Evolutionary conservation across 2,113 vertebrate genomes (phyloP).

Genomic region (Theropithecus gelada): DNA sequence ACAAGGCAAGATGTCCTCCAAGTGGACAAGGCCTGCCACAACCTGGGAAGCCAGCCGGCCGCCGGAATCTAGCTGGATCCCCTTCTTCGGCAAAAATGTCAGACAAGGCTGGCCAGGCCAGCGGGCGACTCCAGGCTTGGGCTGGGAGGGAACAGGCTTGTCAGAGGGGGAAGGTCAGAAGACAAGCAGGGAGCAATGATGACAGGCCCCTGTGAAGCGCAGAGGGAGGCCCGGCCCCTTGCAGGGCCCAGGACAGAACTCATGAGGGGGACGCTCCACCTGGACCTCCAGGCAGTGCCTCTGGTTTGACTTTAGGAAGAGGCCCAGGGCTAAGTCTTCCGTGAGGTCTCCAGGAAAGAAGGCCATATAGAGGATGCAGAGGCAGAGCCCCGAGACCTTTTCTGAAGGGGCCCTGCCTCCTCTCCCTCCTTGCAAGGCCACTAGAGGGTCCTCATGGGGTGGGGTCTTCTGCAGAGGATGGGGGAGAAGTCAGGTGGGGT

Average conservation of each 20-base stretch:
- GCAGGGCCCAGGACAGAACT: background rate
- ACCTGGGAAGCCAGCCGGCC: background rate
- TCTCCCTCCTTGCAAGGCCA: too few species aligned
- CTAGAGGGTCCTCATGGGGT: accelerated
- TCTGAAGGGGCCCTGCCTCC: background rate
- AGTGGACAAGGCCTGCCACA: background rate
- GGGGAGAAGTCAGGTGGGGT: background rate
- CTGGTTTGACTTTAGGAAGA: background rate
- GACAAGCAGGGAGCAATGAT: accelerated
- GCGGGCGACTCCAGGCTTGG: background rate
- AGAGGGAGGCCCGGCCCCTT: background rate
- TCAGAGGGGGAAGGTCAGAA: background rate
- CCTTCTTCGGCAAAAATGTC: background rate
- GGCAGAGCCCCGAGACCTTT: background rate
- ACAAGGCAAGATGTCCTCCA: too few species aligned
- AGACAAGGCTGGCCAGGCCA: background rate
- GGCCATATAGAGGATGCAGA: accelerated
- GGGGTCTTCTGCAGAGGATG: background rate
- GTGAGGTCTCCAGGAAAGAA: background rate
- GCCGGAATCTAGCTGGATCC: background rate
- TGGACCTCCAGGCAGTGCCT: accelerated
- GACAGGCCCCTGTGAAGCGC: accelerated
- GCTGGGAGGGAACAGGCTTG: background rate
- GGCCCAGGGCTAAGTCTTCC: background rate
- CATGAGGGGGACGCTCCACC: accelerated